Percentiles rank a stretch among this genome's conserved stretches.
phyloP scores from a whole-genome alignment of 2,113 vertebrate genomes.

The Saiga tatarica region DNA sequence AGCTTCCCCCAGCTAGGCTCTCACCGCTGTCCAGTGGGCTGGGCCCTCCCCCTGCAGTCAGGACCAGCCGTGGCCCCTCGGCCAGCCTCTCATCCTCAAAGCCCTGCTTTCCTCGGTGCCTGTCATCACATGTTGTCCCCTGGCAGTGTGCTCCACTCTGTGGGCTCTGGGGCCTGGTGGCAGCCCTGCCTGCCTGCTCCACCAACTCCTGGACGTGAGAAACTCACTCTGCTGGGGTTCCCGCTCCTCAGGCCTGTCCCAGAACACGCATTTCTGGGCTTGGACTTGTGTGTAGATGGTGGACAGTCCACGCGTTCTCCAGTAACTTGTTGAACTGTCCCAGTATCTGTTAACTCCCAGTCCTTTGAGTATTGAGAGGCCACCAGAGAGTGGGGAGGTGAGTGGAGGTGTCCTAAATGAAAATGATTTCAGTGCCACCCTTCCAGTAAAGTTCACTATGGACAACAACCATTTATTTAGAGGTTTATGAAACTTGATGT shows the following conservation, averaged over 20 bases:
- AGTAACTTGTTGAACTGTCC: neutral
- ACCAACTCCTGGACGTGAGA: neutral
- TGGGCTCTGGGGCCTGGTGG: neutral
- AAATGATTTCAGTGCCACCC: neutral
- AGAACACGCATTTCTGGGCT: neutral
- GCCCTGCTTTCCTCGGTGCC: neutral
- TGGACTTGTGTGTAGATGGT: accelerated
- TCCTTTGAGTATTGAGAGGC: neutral
- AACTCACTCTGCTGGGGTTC: neutral
- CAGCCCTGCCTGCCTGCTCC: neutral
- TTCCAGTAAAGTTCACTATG: neutral
- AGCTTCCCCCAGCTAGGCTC: neutral
- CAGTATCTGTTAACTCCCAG: neutral
- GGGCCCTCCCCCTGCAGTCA: neutral
- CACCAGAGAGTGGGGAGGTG: neutral
- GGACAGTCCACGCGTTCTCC: accelerated
- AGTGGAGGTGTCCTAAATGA: neutral
- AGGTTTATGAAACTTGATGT: neutral
- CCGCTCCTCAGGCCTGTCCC: neutral
- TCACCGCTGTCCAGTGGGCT: neutral
- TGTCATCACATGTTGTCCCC: neutral
- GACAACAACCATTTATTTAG: neutral
- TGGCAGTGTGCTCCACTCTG: neutral
- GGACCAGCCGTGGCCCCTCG: neutral
- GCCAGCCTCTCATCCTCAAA: neutral